Evolutionary conservation across 2,888 invertebrate genomes (phyloP).

Genomic region (Reticulitermes lucifugus): DNA sequence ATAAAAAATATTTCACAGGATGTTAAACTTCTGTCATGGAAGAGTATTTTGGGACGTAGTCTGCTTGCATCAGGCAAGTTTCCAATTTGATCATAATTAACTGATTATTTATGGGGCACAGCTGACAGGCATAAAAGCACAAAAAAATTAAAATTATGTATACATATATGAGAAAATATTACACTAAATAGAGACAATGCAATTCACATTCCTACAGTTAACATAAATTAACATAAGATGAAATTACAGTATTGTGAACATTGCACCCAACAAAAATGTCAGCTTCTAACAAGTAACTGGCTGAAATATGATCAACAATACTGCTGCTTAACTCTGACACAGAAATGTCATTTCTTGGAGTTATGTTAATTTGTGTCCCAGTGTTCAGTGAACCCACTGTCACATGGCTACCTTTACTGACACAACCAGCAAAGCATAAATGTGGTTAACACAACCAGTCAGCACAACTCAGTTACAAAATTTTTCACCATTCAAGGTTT

Average conservation of each 20-base stretch:
- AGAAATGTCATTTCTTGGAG: background rate
- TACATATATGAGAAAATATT: background rate
- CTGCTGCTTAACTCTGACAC: background rate
- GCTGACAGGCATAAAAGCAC: background rate
- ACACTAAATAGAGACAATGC: background rate
- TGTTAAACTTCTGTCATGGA: slow-evolving; percentile 30
- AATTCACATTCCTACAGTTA: background rate
- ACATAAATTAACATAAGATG: slow-evolving; percentile 7
- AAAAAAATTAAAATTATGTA: background rate
- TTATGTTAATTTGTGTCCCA: background rate
- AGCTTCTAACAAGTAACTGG: background rate
- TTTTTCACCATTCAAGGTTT: background rate
- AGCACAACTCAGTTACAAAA: background rate
- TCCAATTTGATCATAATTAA: background rate
- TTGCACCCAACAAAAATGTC: too few species aligned
- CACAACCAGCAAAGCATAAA: slow-evolving; percentile 1
- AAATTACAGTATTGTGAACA: background rate
- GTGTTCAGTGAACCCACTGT: background rate
- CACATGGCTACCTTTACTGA: background rate
- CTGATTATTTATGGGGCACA: background rate
- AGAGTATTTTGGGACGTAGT: background rate
- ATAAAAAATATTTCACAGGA: slow-evolving; percentile 18
- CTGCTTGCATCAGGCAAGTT: background rate
- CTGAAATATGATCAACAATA: background rate
- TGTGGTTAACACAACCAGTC: background rate